Base-by-base conservation (phyloP, 1,140 invertebrate genomes). In the Heliconius hermathena region DNA sequence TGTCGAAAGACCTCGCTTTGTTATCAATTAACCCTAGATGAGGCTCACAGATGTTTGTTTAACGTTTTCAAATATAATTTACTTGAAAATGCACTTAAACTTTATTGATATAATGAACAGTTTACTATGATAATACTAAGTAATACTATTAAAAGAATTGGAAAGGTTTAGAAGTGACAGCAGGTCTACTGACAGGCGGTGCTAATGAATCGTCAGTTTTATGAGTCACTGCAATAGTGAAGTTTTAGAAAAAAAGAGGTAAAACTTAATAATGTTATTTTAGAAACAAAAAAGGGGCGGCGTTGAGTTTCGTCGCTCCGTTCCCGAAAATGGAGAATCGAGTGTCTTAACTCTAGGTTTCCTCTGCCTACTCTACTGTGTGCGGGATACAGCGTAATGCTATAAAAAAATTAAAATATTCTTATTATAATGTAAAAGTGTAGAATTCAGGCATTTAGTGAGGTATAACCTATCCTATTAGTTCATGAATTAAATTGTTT, bases 11-110 rank as follows among this genome's bases (percentile, higher is more conserved):
- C 2, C 8, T 66, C 60, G 60, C 13, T 16, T 6, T 29, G 16
- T 66, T 66, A 66, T 66, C 26, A 66, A 66, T 66, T 66, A 66
- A 66, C 11, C 22, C 9, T 66, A 66, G 60, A 66, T 29, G 60
- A 66, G 60, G n/a, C 20, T 22, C n/a, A 66, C 60, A 66, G 22
- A 66, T 66, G 60, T 66, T 66, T 66, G 60, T 13, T 66, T 66
- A 66, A 66, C 26, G 60, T 29, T 66, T 29, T 18, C 26, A 13
- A 66, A 26, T 6, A 66, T 66, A 26, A 29, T 66, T 16, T 22
- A 66, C 3, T 13, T 26, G 26, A 66, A 26, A 66, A 66, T 66
- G 13, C 29, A 26, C 13, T 29, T 66, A 16, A 29, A 13, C 0
- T 0, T 0, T 13, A 5, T 66, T 29, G 1, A 66, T 16, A 66